Percentiles rank a stretch among this genome's conserved stretches.
These are phyloP conservation scores for Eilema depressum DNA, from an alignment of 2,888 invertebrate genomes.

Conservation along the genomic window DNA sequence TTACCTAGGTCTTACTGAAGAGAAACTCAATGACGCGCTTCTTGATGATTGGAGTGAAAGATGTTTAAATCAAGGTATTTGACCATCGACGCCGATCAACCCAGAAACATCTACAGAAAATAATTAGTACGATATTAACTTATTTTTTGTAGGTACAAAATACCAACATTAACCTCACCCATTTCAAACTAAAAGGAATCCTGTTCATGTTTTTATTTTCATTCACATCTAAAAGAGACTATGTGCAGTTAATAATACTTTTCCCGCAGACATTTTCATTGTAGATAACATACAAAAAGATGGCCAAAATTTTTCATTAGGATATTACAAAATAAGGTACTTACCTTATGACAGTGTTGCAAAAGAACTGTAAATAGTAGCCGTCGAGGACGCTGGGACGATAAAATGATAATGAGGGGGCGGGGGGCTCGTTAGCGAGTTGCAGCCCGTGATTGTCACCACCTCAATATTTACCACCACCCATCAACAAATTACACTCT, in stretches of 20 bases:
- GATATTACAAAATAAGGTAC: constrained; percentile 68
- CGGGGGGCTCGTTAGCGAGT: constrained; percentile 77
- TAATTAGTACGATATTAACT: background rate
- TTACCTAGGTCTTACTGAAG: background rate
- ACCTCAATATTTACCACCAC: constrained; percentile 70
- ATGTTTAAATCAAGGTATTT: too few species aligned
- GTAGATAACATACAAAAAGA: constrained; percentile 40
- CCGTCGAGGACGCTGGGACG: constrained; percentile 63
- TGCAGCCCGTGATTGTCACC: constrained; percentile 78
- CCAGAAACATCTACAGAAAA: too few species aligned
- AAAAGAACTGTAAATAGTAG: constrained; percentile 75
- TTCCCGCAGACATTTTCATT: constrained; percentile 21
- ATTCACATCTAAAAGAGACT: background rate
- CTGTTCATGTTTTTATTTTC: background rate
- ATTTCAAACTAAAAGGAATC: background rate
- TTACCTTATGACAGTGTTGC: constrained; percentile 63
- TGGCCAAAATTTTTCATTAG: constrained; percentile 59
- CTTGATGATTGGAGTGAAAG: background rate
- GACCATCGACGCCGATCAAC: too few species aligned
- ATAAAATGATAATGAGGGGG: constrained; percentile 81
- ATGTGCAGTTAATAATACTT: background rate
- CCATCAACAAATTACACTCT: constrained; percentile 57
- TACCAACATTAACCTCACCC: background rate
- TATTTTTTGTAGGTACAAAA: background rate
- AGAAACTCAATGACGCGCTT: background rate